phyloP scores from a whole-genome alignment of 2,113 vertebrate species.

The Notechis scutatus region DNA sequence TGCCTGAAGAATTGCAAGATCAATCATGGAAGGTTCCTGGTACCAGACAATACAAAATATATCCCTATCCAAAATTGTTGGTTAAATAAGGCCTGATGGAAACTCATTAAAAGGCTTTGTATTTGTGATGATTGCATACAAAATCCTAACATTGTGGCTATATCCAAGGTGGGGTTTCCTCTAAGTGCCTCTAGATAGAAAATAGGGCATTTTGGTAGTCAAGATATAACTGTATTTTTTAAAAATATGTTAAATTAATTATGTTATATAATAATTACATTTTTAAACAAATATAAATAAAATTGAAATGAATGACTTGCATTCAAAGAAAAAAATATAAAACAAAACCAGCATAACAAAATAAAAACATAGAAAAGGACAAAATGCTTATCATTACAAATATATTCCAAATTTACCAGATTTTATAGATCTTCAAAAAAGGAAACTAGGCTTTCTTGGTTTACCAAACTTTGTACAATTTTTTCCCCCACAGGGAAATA shows the following conservation, averaged over 20 bases:
- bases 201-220: neutral
- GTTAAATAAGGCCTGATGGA: neutral
- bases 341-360: no score
- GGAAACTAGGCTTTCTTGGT: neutral
- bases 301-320: neutral
- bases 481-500: neutral
- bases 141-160: neutral
- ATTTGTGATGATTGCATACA: neutral
- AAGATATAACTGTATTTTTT: neutral
- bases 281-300: neutral
- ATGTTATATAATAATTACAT: neutral
- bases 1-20: neutral
- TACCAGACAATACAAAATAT: neutral
- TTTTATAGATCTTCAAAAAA: neutral
- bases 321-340: neutral
- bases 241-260: neutral
- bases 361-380: neutral
- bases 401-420: neutral
- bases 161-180: neutral
- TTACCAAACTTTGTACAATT: neutral
- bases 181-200: neutral
- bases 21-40: neutral
- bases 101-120: neutral
- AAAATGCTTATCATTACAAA: neutral
- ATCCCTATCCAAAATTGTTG: neutral